Evolutionary conservation across 2,797 vertebrate genomes (phyloP).

Genomic region (Acanthurus leucopareius): DNA sequence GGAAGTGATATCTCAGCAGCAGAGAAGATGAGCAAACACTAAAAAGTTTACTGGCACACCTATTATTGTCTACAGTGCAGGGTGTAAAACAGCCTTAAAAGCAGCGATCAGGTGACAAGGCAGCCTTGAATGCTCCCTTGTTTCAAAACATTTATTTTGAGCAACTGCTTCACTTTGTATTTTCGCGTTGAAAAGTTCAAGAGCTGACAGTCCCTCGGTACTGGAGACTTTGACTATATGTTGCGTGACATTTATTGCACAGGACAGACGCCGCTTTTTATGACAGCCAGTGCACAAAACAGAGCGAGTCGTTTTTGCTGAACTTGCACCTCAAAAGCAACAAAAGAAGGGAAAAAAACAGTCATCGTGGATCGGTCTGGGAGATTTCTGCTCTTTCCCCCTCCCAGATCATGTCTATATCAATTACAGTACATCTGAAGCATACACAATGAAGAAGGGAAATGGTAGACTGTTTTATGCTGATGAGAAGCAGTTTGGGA

Average conservation of each 20-base stretch:
- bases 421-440: constrained; percentile 72
- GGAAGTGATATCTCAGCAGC: constrained; percentile 64
- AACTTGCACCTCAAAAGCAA: constrained; percentile 73
- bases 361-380: constrained; percentile 55
- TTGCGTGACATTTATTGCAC: constrained; percentile 70
- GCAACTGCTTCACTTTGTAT: constrained; percentile 74
- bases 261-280: constrained; percentile 68
- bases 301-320: constrained; percentile 67
- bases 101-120: constrained; percentile 71
- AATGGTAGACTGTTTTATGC: constrained; percentile 76
- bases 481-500: constrained; percentile 77
- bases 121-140: constrained; percentile 57
- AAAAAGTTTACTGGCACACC: constrained; percentile 61
- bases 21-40: constrained; percentile 60
- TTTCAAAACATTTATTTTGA: constrained; percentile 82
- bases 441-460: constrained; percentile 60
- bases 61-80: constrained; percentile 65
- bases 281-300: constrained; percentile 72
- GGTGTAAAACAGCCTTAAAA: constrained; percentile 66
- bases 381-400: constrained; percentile 60
- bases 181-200: constrained; percentile 58
- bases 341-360: constrained; percentile 52
- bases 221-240: constrained; percentile 74
- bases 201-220: constrained; percentile 70
- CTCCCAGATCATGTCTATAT: constrained; percentile 71